These are phyloP conservation scores for Agelaius tricolor DNA, from an alignment of 2,113 vertebrate genomes.

Conservation along the genomic window DNA sequence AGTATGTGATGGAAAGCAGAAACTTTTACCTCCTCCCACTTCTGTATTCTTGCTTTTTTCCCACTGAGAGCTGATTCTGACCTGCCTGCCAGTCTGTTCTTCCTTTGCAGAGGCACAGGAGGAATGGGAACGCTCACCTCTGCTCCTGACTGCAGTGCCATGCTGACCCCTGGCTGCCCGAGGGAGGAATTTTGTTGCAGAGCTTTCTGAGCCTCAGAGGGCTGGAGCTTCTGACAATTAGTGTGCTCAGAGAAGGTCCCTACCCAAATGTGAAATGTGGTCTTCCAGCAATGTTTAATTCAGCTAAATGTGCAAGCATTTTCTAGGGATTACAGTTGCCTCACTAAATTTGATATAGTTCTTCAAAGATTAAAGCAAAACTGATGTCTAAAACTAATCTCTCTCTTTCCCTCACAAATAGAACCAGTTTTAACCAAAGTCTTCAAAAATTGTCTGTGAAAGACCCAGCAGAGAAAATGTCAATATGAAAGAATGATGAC, in stretches of 20 bases:
- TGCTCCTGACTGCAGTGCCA: not conserved
- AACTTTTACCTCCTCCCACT: not conserved
- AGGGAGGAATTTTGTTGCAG: not conserved
- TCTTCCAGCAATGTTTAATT: not conserved
- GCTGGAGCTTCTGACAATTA: not conserved
- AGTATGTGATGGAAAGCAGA: not conserved
- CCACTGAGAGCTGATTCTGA: not conserved
- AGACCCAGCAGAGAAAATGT: not conserved
- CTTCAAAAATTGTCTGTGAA: not conserved
- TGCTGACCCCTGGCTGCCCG: not conserved
- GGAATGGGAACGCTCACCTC: fast-evolving
- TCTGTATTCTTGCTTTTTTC: not conserved
- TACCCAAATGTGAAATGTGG: not conserved
- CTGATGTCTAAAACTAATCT: not conserved
- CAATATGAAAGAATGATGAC: not conserved
- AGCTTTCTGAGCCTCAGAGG: not conserved
- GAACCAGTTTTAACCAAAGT: not conserved
- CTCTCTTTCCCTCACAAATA: not conserved
- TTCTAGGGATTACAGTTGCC: not conserved
- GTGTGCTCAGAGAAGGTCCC: not conserved
- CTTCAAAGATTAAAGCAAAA: not conserved
- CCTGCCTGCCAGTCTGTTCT: not conserved
- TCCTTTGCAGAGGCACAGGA: not conserved
- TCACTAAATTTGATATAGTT: not conserved
- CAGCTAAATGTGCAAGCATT: not conserved